A percentile compares a stretch with the other conserved stretches of the same genome.
These are phyloP conservation scores for Melanerpes aurifrons DNA, from an alignment of 2,113 vertebrate species.

Conservation along the genomic window DNA sequence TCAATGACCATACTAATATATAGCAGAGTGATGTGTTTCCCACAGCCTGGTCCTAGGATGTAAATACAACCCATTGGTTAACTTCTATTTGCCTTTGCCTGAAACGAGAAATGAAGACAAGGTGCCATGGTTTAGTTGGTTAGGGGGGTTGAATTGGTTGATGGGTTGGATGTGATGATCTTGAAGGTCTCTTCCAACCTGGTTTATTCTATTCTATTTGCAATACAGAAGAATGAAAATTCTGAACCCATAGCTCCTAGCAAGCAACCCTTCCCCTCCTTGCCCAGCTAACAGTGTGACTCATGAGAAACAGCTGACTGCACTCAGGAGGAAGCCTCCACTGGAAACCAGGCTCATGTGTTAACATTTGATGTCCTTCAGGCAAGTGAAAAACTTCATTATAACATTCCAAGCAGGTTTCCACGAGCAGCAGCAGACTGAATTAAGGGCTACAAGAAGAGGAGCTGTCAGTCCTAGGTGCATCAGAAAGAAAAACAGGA, in stretches of 20 bases:
- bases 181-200: no score
- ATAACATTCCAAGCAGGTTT: slow-evolving; percentile 41
- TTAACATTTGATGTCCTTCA: slow-evolving; percentile 7
- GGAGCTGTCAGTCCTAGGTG: slow-evolving; percentile 58
- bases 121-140: no score
- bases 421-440: slow-evolving; percentile 8
- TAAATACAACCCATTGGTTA: neutral
- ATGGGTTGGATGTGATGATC: no score
- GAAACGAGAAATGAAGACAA: neutral
- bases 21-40: neutral
- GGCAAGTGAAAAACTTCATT: slow-evolving; percentile 38
- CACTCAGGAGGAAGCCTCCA: neutral
- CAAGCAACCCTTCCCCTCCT: neutral
- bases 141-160: no score
- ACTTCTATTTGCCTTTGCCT: neutral
- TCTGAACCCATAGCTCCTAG: neutral
- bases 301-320: slow-evolving; percentile 37
- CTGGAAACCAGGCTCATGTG: neutral
- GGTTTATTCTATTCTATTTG: neutral
- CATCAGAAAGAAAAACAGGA: slow-evolving; percentile 64
- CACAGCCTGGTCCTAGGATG: neutral
- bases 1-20: neutral
- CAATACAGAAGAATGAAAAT: neutral
- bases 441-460: slow-evolving; percentile 26
- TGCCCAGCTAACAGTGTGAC: neutral